A percentile compares a stretch with the other conserved stretches of the same genome.
These are phyloP conservation scores for Tubulanus polymorphus DNA, from an alignment of 2,888 invertebrate species.

Conservation along the genomic window DNA sequence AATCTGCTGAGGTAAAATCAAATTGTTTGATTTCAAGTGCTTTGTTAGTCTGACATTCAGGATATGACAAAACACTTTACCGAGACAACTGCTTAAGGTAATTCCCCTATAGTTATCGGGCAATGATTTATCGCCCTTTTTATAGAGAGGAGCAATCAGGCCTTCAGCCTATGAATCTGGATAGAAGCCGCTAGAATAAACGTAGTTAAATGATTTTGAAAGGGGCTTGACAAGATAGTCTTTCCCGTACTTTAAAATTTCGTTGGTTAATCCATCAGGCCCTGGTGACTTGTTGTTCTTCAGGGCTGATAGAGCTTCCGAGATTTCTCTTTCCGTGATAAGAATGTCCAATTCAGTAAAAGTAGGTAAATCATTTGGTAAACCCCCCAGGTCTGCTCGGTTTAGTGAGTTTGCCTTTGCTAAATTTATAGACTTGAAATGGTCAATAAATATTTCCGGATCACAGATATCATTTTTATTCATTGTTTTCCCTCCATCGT, in stretches of 20 bases:
- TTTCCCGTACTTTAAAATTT: conserved; percentile 3
- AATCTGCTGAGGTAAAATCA: conserved; percentile 15
- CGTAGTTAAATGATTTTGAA: not conserved
- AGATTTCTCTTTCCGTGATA: not conserved
- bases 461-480: no score
- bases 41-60: conserved; percentile 11
- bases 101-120: conserved; percentile 9
- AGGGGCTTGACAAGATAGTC: no score
- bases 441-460: no score
- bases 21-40: conserved; percentile 15
- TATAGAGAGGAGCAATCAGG: conserved; percentile 9
- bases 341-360: no score
- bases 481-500: no score
- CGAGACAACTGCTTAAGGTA: conserved; percentile 13
- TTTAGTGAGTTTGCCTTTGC: no score
- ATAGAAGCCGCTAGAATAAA: not conserved
- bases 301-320: conserved; percentile 2
- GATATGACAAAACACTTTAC: conserved; percentile 14
- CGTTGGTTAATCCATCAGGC: conserved; percentile 12
- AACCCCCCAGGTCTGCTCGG: no score
- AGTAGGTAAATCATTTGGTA: no score
- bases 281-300: conserved; percentile 12
- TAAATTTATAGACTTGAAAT: no score
- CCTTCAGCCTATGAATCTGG: conserved; percentile 4
- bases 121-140: conserved; percentile 8